These are phyloP conservation scores for Leguminivora glycinivorella DNA, from an alignment of 1,140 invertebrate species.

Conservation along the genomic window DNA sequence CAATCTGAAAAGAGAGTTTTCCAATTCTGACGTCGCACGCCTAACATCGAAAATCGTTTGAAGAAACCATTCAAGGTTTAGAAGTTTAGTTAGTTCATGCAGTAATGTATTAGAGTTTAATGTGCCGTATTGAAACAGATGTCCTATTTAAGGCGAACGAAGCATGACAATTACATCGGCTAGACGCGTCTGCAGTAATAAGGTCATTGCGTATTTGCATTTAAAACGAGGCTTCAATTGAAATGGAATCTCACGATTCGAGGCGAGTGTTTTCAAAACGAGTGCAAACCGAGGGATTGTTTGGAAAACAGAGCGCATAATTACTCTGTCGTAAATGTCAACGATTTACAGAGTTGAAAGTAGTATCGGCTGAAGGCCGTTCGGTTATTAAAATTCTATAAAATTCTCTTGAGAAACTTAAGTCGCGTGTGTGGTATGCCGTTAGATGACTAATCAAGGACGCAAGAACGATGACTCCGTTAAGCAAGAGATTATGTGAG, in stretches of 20 bases:
- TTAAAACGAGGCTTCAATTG: constrained; percentile 40
- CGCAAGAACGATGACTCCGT: constrained; percentile 21
- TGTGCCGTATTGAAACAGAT: constrained; percentile 15
- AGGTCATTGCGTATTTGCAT: constrained; percentile 41
- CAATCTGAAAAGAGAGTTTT: constrained; percentile 78
- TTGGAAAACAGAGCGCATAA: constrained; percentile 31
- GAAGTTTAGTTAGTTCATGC: constrained; percentile 41
- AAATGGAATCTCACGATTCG: constrained; percentile 15
- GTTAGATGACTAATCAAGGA: constrained; percentile 28
- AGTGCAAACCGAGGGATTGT: constrained; percentile 31
- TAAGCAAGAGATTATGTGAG: constrained; percentile 13
- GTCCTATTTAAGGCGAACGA: constrained; percentile 18
- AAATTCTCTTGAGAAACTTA: constrained; percentile 8
- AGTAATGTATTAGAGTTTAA: constrained; percentile 30
- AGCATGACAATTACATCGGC: constrained; percentile 16
- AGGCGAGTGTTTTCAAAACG: constrained; percentile 6
- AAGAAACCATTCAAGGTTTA: constrained; percentile 59
- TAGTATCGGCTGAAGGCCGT: constrained; percentile 30
- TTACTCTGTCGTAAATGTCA: constrained; percentile 30
- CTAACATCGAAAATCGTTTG: constrained; percentile 51
- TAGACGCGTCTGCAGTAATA: constrained; percentile 37
- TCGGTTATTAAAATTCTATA: constrained; percentile 14
- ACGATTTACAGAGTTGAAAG: constrained; percentile 16
- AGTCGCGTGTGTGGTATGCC: constrained; percentile 1
- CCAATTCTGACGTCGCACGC: constrained; percentile 72